Percentiles rank a stretch among this genome's conserved stretches.
phyloP scores from a whole-genome alignment of 1,140 invertebrate genomes.

The Cheumatopsyche charites region DNA sequence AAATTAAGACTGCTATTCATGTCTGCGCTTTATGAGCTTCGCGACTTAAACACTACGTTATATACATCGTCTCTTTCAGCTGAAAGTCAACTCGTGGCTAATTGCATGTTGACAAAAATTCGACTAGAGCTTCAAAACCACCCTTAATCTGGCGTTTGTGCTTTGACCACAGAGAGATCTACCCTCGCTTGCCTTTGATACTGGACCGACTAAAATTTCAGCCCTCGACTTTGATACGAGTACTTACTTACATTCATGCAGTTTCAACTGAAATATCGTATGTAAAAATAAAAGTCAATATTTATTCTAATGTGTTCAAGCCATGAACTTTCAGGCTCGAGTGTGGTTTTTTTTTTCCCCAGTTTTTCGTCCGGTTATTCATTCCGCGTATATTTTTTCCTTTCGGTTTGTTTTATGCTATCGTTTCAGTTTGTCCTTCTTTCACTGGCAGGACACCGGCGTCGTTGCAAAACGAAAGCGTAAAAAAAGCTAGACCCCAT shows the following conservation, averaged over 20 bases:
- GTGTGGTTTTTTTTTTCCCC: not conserved
- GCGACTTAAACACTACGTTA: not conserved
- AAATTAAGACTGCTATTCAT: conserved; percentile 31
- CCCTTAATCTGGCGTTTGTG: conserved; percentile 32
- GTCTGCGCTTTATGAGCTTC: not conserved
- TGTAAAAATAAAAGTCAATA: no score
- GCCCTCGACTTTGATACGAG: no score
- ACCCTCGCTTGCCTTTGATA: conserved; percentile 28
- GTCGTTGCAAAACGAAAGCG: not conserved
- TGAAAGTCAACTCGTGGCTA: conserved; percentile 26
- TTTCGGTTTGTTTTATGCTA: not conserved
- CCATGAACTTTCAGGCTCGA: not conserved
- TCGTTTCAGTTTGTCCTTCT: not conserved
- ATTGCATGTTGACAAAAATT: conserved; percentile 40
- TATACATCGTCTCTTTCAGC: not conserved
- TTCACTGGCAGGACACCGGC: conserved; percentile 5
- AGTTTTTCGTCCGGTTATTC: conserved; percentile 9
- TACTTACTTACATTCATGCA: no score
- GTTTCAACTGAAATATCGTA: no score
- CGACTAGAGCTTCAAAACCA: conserved; percentile 23
- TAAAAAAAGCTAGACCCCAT: conserved; percentile 10
- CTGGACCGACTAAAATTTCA: conserved; percentile 32
- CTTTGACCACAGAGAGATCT: conserved; percentile 33
- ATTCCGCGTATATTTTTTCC: not conserved
- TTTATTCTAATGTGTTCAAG: no score